These are phyloP conservation scores for Vollenhovia emeryi DNA, from an alignment of 1,140 invertebrate species.

Conservation along the genomic window DNA sequence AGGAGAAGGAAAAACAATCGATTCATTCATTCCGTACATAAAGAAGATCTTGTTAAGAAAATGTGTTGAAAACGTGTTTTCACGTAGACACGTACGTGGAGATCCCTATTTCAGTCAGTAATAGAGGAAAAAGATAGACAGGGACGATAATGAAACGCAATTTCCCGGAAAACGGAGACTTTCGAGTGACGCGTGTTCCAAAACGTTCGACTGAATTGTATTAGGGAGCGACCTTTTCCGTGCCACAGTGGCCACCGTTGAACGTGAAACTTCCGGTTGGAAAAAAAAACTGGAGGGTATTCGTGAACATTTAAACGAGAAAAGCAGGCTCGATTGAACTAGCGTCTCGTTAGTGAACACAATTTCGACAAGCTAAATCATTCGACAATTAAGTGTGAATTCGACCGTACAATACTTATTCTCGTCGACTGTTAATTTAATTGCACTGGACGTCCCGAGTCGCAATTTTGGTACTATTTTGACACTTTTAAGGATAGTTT, in stretches of 20 bases:
- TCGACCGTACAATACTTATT: neutral
- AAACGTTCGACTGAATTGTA: neutral
- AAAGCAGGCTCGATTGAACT: neutral
- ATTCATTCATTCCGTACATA: neutral
- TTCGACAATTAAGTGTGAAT: neutral
- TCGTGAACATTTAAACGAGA: neutral
- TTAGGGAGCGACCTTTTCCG: neutral
- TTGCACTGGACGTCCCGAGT: neutral
- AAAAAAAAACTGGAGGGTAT: neutral
- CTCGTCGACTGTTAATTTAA: neutral
- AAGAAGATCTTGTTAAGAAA: neutral
- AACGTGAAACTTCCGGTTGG: neutral
- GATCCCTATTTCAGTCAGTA: neutral
- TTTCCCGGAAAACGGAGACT: neutral
- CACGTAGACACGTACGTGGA: neutral
- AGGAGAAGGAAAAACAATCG: neutral
- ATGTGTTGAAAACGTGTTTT: neutral
- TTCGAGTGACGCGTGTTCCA: neutral
- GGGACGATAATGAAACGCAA: neutral
- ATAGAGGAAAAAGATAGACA: neutral
- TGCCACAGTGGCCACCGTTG: neutral
- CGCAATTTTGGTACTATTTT: too few species aligned
- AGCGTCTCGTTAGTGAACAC: neutral
- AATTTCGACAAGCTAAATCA: neutral
- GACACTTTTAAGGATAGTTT: too few species aligned